These are phyloP conservation scores for Chelonus formosanus DNA, from an alignment of 2,888 invertebrate genomes.

Conservation along the genomic window DNA sequence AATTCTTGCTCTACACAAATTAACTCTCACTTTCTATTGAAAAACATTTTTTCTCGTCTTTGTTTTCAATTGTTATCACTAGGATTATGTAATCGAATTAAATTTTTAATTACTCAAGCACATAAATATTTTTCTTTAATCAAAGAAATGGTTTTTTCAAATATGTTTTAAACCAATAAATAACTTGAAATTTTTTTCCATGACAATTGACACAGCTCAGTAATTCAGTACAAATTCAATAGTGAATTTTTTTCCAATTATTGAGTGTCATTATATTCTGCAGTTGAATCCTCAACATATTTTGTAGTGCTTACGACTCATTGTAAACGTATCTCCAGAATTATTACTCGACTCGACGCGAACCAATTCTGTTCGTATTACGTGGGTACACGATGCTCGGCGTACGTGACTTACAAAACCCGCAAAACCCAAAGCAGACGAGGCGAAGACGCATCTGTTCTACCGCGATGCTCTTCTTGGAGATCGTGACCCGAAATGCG, in stretches of 20 bases:
- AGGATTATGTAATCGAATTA: too few relatives aligned
- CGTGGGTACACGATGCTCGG: conserved; percentile 22
- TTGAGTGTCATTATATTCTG: too few relatives aligned
- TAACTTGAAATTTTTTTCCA: too few relatives aligned
- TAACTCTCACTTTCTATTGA: too few relatives aligned
- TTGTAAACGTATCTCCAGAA: conserved; percentile 26
- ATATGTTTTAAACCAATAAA: too few relatives aligned
- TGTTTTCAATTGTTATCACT: too few relatives aligned
- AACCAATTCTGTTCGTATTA: conserved; percentile 21
- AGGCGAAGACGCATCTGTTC: conserved; percentile 20
- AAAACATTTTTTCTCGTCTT: too few relatives aligned
- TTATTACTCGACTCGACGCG: conserved; percentile 24
- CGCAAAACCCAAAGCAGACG: conserved; percentile 12
- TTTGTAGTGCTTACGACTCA: conserved; percentile 4
- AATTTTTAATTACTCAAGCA: too few relatives aligned
- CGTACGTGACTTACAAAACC: conserved; percentile 32
- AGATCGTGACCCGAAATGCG: conserved; percentile 36
- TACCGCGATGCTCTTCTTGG: conserved; percentile 14
- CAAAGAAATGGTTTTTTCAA: too few relatives aligned
- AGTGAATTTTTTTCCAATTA: not conserved
- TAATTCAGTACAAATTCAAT: not conserved
- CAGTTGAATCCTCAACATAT: not conserved
- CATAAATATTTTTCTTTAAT: too few relatives aligned
- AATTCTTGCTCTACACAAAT: too few relatives aligned
- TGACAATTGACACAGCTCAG: too few relatives aligned